These are phyloP conservation scores for Protonibea diacanthus DNA, from an alignment of 2,797 vertebrate genomes.

Conservation along the genomic window DNA sequence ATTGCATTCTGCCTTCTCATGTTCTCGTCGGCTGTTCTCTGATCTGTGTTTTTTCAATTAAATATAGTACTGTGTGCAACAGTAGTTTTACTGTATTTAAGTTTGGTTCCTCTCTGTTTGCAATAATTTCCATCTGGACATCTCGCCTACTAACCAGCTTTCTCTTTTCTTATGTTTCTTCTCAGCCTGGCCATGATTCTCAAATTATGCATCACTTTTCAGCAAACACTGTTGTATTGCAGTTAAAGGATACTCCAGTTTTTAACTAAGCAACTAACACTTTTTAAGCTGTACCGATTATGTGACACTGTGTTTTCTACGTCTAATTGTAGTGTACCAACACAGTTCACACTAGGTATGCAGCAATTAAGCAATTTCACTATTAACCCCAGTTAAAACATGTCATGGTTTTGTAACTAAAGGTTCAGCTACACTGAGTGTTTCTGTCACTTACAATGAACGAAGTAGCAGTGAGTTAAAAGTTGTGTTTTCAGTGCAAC, in stretches of 20 bases:
- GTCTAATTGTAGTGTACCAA: neutral
- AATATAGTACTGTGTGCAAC: neutral
- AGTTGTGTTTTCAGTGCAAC: too few relatives aligned
- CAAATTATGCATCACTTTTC: neutral
- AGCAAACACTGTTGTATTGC: neutral
- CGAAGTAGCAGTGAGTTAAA: neutral
- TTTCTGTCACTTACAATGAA: too few relatives aligned
- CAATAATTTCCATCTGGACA: neutral
- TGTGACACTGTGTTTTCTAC: neutral
- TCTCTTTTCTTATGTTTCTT: neutral
- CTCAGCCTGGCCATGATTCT: neutral
- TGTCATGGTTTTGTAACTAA: too few relatives aligned
- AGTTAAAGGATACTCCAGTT: neutral
- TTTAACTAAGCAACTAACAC: neutral
- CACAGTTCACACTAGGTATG: neutral
- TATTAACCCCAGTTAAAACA: too few relatives aligned
- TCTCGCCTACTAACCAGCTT: neutral
- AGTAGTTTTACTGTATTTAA: neutral
- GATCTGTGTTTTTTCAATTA: neutral
- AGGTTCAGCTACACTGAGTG: too few relatives aligned
- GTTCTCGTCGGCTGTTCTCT: neutral
- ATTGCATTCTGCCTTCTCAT: conserved; percentile 12
- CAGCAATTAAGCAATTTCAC: too few relatives aligned
- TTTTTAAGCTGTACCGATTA: neutral
- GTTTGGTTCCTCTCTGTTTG: neutral